A percentile compares a stretch with the other conserved stretches of the same genome.
These are phyloP conservation scores for Antheraea pernyi DNA, from an alignment of 1,140 invertebrate species.

Conservation along the genomic window DNA sequence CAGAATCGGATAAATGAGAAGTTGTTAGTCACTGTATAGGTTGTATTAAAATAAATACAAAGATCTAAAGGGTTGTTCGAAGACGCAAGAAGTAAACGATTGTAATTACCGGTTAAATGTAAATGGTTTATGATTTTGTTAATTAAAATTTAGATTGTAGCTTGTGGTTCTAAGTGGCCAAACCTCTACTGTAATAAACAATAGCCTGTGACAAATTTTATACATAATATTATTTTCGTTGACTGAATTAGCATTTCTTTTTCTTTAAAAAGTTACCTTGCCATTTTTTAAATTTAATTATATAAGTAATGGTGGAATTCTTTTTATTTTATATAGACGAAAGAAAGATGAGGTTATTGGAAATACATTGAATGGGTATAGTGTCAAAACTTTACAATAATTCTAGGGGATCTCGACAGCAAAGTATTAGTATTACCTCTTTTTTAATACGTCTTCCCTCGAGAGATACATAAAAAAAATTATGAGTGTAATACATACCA, in stretches of 20 bases:
- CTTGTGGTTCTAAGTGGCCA: not conserved
- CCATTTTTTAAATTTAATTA: too few relatives aligned
- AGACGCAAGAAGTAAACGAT: not conserved
- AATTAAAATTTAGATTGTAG: not conserved
- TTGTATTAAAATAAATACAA: constrained; percentile 7
- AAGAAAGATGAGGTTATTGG: too few relatives aligned
- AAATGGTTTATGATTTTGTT: not conserved
- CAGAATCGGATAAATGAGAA: constrained; percentile 65
- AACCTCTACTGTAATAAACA: not conserved
- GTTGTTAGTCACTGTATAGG: not conserved
- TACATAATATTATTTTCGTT: not conserved
- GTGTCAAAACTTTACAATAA: too few relatives aligned
- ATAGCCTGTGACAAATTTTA: not conserved
- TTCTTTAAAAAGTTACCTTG: not conserved
- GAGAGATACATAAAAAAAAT: too few relatives aligned
- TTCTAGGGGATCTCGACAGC: too few relatives aligned
- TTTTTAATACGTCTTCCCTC: too few relatives aligned
- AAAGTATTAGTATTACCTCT: too few relatives aligned
- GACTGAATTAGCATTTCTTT: not conserved
- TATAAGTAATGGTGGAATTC: too few relatives aligned
- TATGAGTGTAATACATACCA: too few relatives aligned
- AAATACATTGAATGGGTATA: too few relatives aligned
- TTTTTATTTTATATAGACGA: too few relatives aligned
- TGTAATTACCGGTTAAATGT: not conserved
- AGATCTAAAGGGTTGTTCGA: not conserved